These are phyloP conservation scores for Drosophila merina DNA, from an alignment of 2,888 invertebrate species.

Conservation along the genomic window DNA sequence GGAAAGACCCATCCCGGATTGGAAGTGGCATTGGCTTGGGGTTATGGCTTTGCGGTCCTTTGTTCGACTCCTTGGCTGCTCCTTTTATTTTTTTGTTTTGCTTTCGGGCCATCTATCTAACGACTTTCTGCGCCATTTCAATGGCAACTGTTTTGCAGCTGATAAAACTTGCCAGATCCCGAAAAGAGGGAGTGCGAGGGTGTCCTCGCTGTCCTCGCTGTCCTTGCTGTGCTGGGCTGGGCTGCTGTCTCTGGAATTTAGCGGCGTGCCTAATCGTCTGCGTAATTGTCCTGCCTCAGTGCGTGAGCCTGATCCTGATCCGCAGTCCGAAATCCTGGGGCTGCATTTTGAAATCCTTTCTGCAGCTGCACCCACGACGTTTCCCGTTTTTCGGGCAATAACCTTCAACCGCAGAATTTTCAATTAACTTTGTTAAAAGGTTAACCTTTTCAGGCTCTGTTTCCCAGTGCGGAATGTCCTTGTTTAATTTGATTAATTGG, in stretches of 20 bases:
- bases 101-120: conserved; percentile 65
- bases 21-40: conserved; percentile 24
- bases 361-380: conserved; percentile 60
- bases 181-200: conserved; percentile 13
- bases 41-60: conserved; percentile 47
- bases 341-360: conserved; percentile 46
- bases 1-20: conserved; percentile 27
- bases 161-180: conserved; percentile 80
- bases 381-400: conserved; percentile 27
- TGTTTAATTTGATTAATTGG: conserved; percentile 79
- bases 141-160: conserved; percentile 82
- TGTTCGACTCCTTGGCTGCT: conserved; percentile 61
- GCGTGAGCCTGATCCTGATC: conserved; percentile 50
- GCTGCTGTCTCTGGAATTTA: conserved; percentile 39
- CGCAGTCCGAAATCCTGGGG: conserved; percentile 25
- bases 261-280: conserved; percentile 81
- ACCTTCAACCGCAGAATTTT: conserved; percentile 61
- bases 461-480: conserved; percentile 45
- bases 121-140: conserved; percentile 74
- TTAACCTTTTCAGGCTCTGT: conserved; percentile 42
- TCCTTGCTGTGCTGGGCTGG: conserved; percentile 4
- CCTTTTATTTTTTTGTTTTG: conserved; percentile 44
- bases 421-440: conserved; percentile 74
- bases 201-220: conserved; percentile 25
- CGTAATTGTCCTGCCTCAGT: conserved; percentile 78